Percentiles rank a stretch among this genome's conserved stretches.
Evolutionary conservation across 2,888 invertebrate species (phyloP).

Genomic region (Azorinus chamasolen): DNA sequence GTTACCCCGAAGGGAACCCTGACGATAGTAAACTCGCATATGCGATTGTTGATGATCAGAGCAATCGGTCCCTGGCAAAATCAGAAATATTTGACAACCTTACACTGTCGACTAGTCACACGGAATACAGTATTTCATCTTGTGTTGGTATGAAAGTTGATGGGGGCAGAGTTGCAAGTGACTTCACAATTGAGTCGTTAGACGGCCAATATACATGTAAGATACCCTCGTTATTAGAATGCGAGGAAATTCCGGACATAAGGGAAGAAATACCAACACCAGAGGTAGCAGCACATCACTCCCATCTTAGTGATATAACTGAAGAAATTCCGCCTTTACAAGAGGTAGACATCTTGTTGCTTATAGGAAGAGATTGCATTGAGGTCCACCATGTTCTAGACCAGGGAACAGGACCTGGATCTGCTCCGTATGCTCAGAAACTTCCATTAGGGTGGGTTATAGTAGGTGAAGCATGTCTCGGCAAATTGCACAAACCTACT

Average conservation of each 20-base stretch:
- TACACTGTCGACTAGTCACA: no score
- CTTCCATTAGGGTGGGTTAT: conserved; percentile 34
- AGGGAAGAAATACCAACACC: conserved; percentile 47
- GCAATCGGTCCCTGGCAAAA: no score
- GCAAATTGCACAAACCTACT: conserved; percentile 15
- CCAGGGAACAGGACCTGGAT: conserved; percentile 32
- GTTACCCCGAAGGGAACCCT: no score
- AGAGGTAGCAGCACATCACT: conserved; percentile 12
- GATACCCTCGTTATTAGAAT: no score
- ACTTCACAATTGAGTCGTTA: no score
- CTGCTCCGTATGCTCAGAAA: conserved; percentile 45
- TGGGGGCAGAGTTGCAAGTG: no score
- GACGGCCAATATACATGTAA: no score
- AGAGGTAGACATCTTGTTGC: background rate
- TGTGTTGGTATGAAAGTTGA: no score
- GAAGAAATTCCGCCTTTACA: background rate
- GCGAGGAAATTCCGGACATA: conserved; percentile 32
- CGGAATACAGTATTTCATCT: no score
- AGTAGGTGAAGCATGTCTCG: conserved; percentile 36
- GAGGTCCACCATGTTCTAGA: conserved; percentile 36
- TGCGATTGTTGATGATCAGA: no score
- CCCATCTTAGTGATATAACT: conserved; percentile 21
- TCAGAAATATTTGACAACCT: no score
- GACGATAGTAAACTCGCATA: no score
- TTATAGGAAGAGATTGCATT: conserved; percentile 18